These are phyloP conservation scores for Callipepla californica DNA, from an alignment of 2,113 vertebrate species.

Conservation along the genomic window DNA sequence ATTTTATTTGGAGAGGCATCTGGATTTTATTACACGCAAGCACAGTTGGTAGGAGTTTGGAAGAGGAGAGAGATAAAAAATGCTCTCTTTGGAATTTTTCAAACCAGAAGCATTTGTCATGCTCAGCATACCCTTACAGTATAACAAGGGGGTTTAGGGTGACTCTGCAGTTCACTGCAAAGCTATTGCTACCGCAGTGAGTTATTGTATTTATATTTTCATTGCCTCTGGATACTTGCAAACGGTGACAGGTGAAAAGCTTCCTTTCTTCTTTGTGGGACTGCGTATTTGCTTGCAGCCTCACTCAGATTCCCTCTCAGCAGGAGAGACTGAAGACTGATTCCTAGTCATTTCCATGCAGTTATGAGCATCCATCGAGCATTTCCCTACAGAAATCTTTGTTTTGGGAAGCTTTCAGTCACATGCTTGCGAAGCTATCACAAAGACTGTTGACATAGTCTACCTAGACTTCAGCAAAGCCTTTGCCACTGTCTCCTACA, in stretches of 20 bases:
- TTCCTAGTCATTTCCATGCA: not conserved
- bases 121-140: not conserved
- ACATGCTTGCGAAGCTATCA: not conserved
- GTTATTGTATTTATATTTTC: slow-evolving; percentile 12
- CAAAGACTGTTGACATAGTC: no score
- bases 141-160: not conserved
- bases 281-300: not conserved
- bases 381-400: not conserved
- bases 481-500: no score
- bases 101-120: slow-evolving; percentile 42
- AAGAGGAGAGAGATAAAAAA: slow-evolving; percentile 19
- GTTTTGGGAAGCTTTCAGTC: not conserved
- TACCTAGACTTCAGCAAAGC: no score
- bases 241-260: slow-evolving; percentile 32
- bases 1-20: slow-evolving; percentile 37
- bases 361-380: not conserved
- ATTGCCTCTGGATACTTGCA: slow-evolving; percentile 9
- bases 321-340: not conserved
- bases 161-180: slow-evolving; percentile 31
- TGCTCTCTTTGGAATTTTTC: slow-evolving; percentile 55
- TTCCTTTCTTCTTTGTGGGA: not conserved
- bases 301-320: not conserved
- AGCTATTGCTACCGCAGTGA: slow-evolving; percentile 39
- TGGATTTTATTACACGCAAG: slow-evolving; percentile 55
- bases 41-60: slow-evolving; percentile 3